Evolutionary conservation across 2,797 vertebrate genomes (phyloP).

Genomic region (Otolemur crassicaudatus): DNA sequence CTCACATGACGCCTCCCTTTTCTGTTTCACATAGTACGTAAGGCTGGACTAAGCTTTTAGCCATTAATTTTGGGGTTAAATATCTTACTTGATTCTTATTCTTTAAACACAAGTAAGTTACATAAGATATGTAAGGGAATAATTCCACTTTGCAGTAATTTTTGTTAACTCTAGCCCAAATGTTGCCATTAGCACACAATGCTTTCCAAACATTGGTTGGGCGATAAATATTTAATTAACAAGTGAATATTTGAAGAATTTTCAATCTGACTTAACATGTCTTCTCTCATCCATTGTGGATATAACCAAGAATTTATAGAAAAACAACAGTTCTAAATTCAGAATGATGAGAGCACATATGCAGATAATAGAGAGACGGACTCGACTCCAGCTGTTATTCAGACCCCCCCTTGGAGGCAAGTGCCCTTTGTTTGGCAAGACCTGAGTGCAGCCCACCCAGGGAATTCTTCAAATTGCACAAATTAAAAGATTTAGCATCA

Average conservation of each 20-base stretch:
- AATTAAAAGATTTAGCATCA: neutral
- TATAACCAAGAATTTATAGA: neutral
- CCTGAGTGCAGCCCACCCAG: neutral
- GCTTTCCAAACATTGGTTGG: neutral
- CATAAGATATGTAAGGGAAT: neutral
- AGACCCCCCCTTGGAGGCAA: neutral
- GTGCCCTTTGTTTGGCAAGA: neutral
- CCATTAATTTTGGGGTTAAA: neutral
- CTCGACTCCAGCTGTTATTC: neutral
- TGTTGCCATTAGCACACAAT: neutral
- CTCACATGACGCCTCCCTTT: neutral
- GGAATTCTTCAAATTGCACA: neutral
- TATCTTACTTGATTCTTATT: neutral
- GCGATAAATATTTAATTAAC: neutral
- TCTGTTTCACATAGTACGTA: neutral
- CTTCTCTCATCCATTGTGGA: neutral
- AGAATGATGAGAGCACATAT: neutral
- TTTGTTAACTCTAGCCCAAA: neutral
- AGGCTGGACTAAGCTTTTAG: neutral
- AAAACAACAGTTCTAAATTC: constrained; percentile 6
- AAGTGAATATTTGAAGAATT: neutral
- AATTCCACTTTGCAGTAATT: neutral
- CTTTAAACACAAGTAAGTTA: neutral
- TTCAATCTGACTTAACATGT: neutral
- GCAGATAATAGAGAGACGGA: neutral